These are phyloP conservation scores for Criorhina ranunculi DNA, from an alignment of 2,888 invertebrate genomes.

Conservation along the genomic window DNA sequence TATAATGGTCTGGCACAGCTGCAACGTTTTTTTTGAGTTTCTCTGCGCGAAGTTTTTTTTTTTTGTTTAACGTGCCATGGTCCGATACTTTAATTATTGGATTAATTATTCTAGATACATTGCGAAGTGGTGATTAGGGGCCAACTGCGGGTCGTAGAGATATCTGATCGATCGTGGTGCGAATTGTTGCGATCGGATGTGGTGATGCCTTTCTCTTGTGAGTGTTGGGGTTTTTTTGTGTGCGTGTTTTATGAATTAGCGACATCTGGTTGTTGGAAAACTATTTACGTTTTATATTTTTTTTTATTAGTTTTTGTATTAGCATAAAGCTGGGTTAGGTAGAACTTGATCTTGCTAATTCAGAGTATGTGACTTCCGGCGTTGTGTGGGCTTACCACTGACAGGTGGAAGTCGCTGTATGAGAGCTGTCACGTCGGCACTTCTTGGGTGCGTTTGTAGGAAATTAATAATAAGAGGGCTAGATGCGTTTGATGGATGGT, in stretches of 20 bases:
- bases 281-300: neutral
- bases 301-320: constrained; percentile 33
- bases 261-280: constrained; percentile 16
- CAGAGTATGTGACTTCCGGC: constrained; percentile 52
- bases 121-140: constrained; percentile 40
- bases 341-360: constrained; percentile 56
- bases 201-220: constrained; percentile 65
- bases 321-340: constrained; percentile 48
- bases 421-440: neutral
- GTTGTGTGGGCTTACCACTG: constrained; percentile 31
- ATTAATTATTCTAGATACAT: constrained; percentile 64
- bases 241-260: constrained; percentile 12
- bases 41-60: constrained; percentile 1
- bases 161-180: constrained; percentile 33
- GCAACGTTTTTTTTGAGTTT: constrained; percentile 64
- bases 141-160: constrained; percentile 31
- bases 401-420: constrained; percentile 1
- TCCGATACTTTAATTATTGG: constrained; percentile 58
- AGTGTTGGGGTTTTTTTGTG: constrained; percentile 45
- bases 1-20: constrained; percentile 52
- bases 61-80: constrained; percentile 18
- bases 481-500: neutral
- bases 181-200: constrained; percentile 36
- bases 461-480: neutral
- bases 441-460: neutral